Evolutionary conservation across 2,113 vertebrate genomes (phyloP).

Genomic region (Sinocyclocheilus anophthalmus): DNA sequence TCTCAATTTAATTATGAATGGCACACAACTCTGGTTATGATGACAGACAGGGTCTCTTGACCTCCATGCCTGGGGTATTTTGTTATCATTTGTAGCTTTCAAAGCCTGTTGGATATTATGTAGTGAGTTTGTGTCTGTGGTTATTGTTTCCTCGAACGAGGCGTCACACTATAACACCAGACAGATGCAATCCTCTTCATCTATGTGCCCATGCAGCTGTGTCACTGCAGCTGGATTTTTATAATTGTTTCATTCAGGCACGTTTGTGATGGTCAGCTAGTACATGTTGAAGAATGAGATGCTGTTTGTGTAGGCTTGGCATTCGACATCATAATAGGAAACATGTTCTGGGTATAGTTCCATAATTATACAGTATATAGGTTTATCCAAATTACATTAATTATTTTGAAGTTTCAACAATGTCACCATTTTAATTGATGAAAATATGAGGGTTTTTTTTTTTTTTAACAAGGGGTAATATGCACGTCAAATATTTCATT

Average conservation of each 20-base stretch:
- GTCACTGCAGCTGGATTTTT: not conserved
- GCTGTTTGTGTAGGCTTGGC: constrained; percentile 52
- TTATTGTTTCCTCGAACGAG: not conserved
- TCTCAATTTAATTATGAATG: not conserved
- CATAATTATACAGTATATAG: constrained; percentile 41
- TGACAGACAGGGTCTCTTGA: constrained; percentile 2
- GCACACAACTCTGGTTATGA: not conserved
- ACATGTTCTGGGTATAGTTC: constrained; percentile 54
- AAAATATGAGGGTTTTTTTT: not conserved
- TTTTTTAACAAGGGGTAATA: not conserved
- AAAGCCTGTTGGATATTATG: not conserved
- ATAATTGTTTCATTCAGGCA: not conserved
- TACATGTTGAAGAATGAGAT: constrained; percentile 23
- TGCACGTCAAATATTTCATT: not conserved
- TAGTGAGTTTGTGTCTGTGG: not conserved
- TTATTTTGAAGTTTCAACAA: constrained; percentile 44
- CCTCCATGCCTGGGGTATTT: not conserved
- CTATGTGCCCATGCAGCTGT: not conserved
- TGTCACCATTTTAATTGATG: not conserved
- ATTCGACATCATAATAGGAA: constrained; percentile 65
- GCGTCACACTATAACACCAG: constrained; percentile 57
- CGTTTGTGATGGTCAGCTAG: not conserved
- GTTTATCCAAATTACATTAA: constrained; percentile 50
- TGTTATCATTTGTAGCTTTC: constrained; percentile 13
- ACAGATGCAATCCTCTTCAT: constrained; percentile 59